Evolutionary conservation across 1,140 invertebrate genomes (phyloP).

Genomic region (Thereuonema tuberculata): DNA sequence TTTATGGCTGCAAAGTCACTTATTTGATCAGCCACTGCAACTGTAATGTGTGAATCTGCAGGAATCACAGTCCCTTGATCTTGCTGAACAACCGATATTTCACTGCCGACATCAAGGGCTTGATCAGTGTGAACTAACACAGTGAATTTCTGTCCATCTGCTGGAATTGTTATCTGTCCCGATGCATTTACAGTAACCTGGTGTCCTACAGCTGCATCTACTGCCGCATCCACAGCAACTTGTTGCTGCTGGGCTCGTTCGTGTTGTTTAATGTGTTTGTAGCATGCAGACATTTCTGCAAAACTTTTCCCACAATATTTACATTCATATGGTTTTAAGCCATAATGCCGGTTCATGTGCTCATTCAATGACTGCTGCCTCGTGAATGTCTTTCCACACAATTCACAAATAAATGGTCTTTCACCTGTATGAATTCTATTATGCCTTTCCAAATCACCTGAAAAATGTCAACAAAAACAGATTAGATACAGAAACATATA

Average conservation of each 20-base stretch:
- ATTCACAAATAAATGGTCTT: slow-evolving; percentile 24
- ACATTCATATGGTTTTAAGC: slow-evolving; percentile 30
- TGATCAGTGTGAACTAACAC: slow-evolving; percentile 16
- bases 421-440: slow-evolving; percentile 25
- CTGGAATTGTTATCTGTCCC: too few relatives aligned
- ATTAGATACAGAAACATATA: too few relatives aligned
- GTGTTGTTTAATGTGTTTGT: slow-evolving; percentile 27
- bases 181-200: background rate
- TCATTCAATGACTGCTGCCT: slow-evolving; percentile 23
- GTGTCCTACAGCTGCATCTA: background rate
- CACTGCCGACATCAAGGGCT: slow-evolving; percentile 7
- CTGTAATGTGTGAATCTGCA: slow-evolving; percentile 6
- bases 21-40: slow-evolving; percentile 13
- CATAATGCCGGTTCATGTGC: slow-evolving; percentile 26
- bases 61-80: slow-evolving; percentile 3
- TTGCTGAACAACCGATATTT: slow-evolving; percentile 11
- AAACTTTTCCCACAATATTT: slow-evolving; percentile 28
- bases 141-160: slow-evolving; percentile 12
- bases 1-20: slow-evolving; percentile 19
- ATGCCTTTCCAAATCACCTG: slow-evolving; percentile 25
- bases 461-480: too few relatives aligned
- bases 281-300: slow-evolving; percentile 28
- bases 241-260: slow-evolving; percentile 11
- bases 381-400: slow-evolving; percentile 24
- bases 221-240: too few relatives aligned